These are phyloP conservation scores for Podilymbus podiceps DNA, from an alignment of 2,113 vertebrate species.

Conservation along the genomic window DNA sequence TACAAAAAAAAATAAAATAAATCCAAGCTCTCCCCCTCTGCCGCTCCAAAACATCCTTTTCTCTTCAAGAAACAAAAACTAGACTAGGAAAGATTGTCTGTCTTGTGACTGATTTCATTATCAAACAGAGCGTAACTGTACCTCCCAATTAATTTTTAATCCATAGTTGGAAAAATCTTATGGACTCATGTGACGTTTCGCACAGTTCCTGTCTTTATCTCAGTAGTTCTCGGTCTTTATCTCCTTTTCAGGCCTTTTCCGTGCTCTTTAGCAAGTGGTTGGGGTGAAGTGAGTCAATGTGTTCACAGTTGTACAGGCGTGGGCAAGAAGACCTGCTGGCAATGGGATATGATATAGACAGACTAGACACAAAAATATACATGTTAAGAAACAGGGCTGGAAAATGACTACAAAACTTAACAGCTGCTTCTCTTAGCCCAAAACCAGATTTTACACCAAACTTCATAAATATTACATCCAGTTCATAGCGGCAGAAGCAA, in stretches of 20 bases:
- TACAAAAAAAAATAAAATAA: neutral
- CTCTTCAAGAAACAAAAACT: neutral
- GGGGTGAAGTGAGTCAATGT: neutral
- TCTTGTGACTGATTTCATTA: neutral
- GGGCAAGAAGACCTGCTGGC: neutral
- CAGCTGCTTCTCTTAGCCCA: neutral
- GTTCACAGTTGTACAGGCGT: neutral
- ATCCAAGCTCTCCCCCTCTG: neutral
- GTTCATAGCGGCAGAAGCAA: neutral
- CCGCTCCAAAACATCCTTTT: neutral
- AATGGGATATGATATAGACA: neutral
- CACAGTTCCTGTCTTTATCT: neutral
- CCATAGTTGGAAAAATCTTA: rapidly evolving
- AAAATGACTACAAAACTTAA: neutral
- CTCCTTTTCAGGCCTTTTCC: neutral
- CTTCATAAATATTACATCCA: neutral
- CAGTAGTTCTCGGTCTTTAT: no score
- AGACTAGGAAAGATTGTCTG: neutral
- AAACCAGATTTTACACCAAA: neutral
- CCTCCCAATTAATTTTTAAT: neutral
- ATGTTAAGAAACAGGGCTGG: neutral
- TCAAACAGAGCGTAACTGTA: neutral
- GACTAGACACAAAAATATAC: neutral
- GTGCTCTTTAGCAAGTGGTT: neutral
- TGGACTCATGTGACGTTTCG: neutral